Percentiles rank a stretch among this genome's conserved stretches.
These are phyloP conservation scores for Odontomachus brunneus DNA, from an alignment of 1,140 invertebrate species.

Conservation along the genomic window DNA sequence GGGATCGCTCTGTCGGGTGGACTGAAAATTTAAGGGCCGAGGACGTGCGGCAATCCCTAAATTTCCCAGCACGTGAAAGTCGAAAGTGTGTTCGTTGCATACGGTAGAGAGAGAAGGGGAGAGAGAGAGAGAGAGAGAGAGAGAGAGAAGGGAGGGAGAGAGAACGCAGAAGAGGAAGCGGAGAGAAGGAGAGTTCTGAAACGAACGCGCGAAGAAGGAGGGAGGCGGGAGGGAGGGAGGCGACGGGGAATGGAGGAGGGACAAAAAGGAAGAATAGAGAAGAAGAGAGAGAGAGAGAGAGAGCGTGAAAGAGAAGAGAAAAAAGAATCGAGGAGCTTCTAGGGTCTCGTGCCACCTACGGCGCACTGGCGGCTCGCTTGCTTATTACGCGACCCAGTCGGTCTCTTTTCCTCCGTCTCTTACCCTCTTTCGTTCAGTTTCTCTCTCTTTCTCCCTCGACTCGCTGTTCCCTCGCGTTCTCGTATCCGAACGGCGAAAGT, in stretches of 20 bases:
- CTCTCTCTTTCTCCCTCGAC: neutral
- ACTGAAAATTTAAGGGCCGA: conserved; percentile 21
- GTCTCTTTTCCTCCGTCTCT: conserved; percentile 33
- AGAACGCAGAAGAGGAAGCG: conserved; percentile 25
- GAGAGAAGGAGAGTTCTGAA: conserved; percentile 30
- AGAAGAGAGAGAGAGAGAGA: conserved; percentile 40
- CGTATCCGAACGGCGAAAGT: conserved; percentile 27
- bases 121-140: conserved; percentile 15
- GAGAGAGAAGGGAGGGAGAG: neutral
- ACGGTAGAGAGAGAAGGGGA: neutral
- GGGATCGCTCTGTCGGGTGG: neutral
- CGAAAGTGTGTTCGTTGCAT: conserved; percentile 41
- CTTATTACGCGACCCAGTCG: conserved; percentile 73
- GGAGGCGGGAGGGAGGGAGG: neutral
- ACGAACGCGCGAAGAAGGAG: conserved; percentile 16
- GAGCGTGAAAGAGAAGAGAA: conserved; percentile 10
- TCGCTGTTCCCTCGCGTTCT: neutral
- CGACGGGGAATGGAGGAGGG: conserved; percentile 14
- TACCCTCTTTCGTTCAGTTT: no score
- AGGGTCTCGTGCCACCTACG: conserved; percentile 72
- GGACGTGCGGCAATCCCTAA: conserved; percentile 4
- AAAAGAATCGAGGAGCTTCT: conserved; percentile 53
- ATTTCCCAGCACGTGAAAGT: conserved; percentile 6
- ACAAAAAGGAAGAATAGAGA: conserved; percentile 10
- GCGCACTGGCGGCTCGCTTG: conserved; percentile 65